A percentile compares a stretch with the other conserved stretches of the same genome.
Conservation (phyloP, 2,113 vertebrate genomes). For the Perca flavescens region DNA sequence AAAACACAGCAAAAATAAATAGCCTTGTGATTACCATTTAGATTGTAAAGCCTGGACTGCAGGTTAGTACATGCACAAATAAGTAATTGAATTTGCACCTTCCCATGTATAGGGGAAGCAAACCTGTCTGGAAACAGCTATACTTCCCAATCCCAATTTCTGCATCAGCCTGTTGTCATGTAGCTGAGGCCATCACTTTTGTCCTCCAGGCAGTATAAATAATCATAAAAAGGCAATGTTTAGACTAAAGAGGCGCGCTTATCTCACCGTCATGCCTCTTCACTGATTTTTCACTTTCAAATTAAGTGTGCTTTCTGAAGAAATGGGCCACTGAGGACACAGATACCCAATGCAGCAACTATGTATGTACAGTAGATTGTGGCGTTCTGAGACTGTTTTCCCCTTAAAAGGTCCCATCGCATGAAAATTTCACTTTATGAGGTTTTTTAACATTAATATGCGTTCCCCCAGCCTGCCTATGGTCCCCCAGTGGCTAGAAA, state of each 20-base stretch:
- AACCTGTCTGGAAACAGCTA: conserved; percentile 57
- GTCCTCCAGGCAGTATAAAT: conserved; percentile 48
- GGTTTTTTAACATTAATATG: no score
- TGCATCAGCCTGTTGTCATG: conserved; percentile 51
- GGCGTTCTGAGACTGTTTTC: not conserved
- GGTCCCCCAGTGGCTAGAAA: no score
- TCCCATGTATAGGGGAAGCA: conserved; percentile 41
- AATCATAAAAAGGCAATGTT: conserved; percentile 63
- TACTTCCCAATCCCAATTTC: conserved; percentile 59
- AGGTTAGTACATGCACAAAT: conserved; percentile 70
- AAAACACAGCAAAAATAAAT: conserved; percentile 62
- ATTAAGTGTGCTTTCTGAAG: conserved; percentile 44
- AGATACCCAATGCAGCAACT: conserved; percentile 15
- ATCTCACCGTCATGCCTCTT: conserved; percentile 43
- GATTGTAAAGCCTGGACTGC: conserved; percentile 68
- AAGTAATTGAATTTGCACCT: conserved; percentile 78
- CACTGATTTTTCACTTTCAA: conserved; percentile 37
- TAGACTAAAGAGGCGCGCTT: conserved; percentile 46
- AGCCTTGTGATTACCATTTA: conserved; percentile 78
- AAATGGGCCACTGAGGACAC: conserved; percentile 38
- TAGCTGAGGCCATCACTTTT: conserved; percentile 49
- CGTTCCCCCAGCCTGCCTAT: no score
- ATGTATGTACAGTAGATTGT: not conserved
- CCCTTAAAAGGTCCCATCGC: no score
- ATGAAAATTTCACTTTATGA: no score